Evolutionary conservation across 2,888 invertebrate genomes (phyloP).

Genomic region (Branchellion lobata): DNA sequence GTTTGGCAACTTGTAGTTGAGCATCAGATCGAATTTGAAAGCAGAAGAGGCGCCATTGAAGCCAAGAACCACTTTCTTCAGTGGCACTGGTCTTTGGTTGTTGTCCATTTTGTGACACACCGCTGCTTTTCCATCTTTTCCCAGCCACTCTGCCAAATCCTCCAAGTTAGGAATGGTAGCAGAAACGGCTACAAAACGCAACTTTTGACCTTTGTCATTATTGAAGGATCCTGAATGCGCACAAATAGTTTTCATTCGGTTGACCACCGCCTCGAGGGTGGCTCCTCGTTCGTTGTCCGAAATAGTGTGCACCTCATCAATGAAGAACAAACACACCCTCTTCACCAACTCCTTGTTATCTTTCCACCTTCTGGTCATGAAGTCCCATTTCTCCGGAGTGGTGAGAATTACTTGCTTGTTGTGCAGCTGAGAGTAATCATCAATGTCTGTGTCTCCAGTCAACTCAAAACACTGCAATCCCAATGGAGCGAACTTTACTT

Average conservation of each 20-base stretch:
- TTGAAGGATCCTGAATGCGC: constrained; percentile 27
- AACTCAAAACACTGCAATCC: constrained; percentile 72
- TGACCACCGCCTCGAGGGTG: constrained; percentile 76
- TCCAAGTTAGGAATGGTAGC: constrained; percentile 78
- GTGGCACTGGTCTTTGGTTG: constrained; percentile 72
- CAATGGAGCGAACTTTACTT: constrained; percentile 69
- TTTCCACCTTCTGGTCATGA: constrained; percentile 74
- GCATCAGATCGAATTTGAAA: constrained; percentile 75
- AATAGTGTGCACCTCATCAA: constrained; percentile 74
- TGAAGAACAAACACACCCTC: constrained; percentile 63
- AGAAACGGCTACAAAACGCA: constrained; percentile 74
- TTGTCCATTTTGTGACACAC: constrained; percentile 68
- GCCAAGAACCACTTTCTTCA: constrained; percentile 74
- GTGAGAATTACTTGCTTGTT: constrained; percentile 70
- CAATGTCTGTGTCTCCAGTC: constrained; percentile 75
- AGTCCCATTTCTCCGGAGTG: constrained; percentile 80
- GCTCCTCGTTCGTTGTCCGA: constrained; percentile 74
- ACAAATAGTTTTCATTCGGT: constrained; percentile 75
- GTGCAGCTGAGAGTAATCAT: constrained; percentile 65
- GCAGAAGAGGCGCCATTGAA: constrained; percentile 69
- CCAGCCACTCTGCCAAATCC: constrained; percentile 74
- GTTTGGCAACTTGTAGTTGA: constrained; percentile 74
- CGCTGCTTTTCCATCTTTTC: constrained; percentile 60
- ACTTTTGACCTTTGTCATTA: constrained; percentile 23
- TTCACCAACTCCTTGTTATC: constrained; percentile 70